phyloP scores from a whole-genome alignment of 2,888 invertebrate genomes.

The Orchesellides sinensis region DNA sequence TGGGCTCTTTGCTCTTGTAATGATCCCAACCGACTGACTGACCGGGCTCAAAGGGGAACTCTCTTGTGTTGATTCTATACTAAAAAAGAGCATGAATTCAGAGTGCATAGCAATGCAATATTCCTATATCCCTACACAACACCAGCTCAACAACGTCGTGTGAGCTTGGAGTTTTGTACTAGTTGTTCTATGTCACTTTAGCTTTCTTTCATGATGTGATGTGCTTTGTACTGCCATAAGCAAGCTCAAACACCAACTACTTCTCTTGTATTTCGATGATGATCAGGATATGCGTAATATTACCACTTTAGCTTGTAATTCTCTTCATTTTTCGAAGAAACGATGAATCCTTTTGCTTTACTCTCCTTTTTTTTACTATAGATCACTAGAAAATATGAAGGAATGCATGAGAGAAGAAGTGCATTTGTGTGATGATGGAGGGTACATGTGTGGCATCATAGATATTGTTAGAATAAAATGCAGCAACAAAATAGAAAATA shows the following conservation, averaged over 20 bases:
- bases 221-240: not conserved
- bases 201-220: constrained; percentile 44
- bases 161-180: not conserved
- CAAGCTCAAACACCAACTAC: no score
- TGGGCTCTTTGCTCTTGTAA: constrained; percentile 62
- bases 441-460: not conserved
- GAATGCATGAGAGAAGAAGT: not conserved
- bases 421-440: not conserved
- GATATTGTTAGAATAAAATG: not conserved
- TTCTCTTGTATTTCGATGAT: constrained; percentile 10
- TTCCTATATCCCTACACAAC: no score
- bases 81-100: not conserved
- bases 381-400: not conserved
- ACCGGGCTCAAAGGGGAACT: constrained; percentile 63
- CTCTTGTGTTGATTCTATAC: constrained; percentile 47
- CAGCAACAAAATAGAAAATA: not conserved
- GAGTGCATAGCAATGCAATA: constrained; percentile 21
- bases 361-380: not conserved
- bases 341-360: not conserved
- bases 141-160: no score
- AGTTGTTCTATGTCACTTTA: not conserved
- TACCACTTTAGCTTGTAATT: constrained; percentile 48
- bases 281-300: constrained; percentile 47
- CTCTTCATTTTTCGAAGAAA: constrained; percentile 17
- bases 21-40: constrained; percentile 64